Evolutionary conservation across 2,113 vertebrate species (phyloP), one percentile per base, ranked within the genome.

Genomic region (Festucalex cinctus): DNA sequence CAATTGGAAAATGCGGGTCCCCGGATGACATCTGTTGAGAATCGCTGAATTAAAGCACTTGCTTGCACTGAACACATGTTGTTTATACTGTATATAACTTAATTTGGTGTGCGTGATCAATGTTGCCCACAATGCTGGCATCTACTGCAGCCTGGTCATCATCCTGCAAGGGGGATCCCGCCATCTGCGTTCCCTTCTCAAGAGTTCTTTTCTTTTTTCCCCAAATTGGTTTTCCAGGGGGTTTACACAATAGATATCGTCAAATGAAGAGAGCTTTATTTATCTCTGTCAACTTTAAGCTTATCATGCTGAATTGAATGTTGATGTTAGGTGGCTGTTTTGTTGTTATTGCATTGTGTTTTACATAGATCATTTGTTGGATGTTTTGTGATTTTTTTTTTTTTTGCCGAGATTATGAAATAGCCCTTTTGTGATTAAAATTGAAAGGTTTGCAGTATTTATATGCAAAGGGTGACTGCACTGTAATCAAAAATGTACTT

Each of bases 61-160:
- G 1, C 49, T 51, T 22, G 48, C 20, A 51, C 20, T 22, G 20
- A n/a, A 9, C 48, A 10, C 8, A 51, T 51, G 48, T 7, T 10
- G 48, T 51, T 51, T 22, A 51, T 10, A 53, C 49, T 24, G 49
- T 9, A 9, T 24, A 53, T 22, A 53, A 53, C 12, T 53, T 10
- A 22, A 53, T 53, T 53, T 10, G 49, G n/a, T 53, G n/a, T 12
- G 24, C 24, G 49, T 53, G 49, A 53, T 53, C 49, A 24, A 24
- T 22, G n/a, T 51, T 53, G 49, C 49, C 49, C n/a, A 53, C 49
- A 53, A 53, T 53, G 49, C n/a, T 53, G 49, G n/a, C 49, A 53
- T 22, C 19, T 1, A 22, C 9, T 53, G n/a, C 49, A 53, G 49
- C n/a, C n/a, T 14, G 22, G 51, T 54, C 51, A 54, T 54, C 22